Conservation (phyloP, 2,888 invertebrate genomes). For the Catocala nupta region DNA sequence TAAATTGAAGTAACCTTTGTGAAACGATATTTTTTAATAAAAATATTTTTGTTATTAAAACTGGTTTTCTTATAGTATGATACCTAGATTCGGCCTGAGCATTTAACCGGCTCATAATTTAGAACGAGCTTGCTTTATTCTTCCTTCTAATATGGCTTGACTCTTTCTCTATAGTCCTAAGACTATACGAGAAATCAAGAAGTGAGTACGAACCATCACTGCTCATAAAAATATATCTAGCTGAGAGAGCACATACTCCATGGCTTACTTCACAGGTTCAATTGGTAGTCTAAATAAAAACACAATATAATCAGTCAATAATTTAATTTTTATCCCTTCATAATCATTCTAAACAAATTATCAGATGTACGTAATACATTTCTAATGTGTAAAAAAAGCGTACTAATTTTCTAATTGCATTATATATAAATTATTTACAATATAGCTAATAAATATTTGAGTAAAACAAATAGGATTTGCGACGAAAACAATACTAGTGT, state of each 20-base stretch:
- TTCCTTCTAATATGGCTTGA: no score
- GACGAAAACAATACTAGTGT: constrained; percentile 44
- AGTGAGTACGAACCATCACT: no score
- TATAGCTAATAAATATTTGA: constrained; percentile 55
- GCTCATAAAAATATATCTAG: no score
- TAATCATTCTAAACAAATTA: constrained; percentile 69
- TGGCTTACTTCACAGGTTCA: constrained; percentile 4
- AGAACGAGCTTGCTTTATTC: no score
- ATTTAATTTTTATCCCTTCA: constrained; percentile 74
- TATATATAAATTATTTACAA: constrained; percentile 66
- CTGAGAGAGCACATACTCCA: no score
- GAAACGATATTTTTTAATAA: constrained; percentile 71
- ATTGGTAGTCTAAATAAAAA: constrained; percentile 27
- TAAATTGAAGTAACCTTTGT: constrained; percentile 72
- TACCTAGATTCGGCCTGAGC: no score
- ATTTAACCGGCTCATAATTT: no score
- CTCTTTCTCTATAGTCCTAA: no score
- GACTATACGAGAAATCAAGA: no score
- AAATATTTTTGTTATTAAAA: constrained; percentile 70
- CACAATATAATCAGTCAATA: constrained; percentile 72
- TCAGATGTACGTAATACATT: constrained; percentile 65
- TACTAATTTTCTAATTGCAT: constrained; percentile 73
- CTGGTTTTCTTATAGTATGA: constrained; percentile 20
- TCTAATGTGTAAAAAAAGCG: constrained; percentile 74
- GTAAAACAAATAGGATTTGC: constrained; percentile 54